A percentile compares a stretch with the other conserved stretches of the same genome.
These are phyloP conservation scores for Argyra leucocephala DNA, from an alignment of 2,888 invertebrate genomes.

Conservation along the genomic window DNA sequence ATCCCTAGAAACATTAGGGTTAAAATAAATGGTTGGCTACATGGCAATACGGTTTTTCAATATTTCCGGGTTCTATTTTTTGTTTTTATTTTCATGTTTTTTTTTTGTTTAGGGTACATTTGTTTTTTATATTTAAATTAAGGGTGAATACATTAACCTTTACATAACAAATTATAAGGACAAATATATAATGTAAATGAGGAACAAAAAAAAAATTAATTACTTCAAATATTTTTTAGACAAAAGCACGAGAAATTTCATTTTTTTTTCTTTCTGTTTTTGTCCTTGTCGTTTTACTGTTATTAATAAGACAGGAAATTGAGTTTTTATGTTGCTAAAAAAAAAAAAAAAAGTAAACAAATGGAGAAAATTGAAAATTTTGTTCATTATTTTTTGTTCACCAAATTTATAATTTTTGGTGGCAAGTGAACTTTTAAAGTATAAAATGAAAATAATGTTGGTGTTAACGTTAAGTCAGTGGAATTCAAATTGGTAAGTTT, in stretches of 20 bases:
- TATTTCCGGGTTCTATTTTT: background rate
- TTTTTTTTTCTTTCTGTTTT: background rate
- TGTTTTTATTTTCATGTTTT: background rate
- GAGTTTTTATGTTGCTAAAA: background rate
- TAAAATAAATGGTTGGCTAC: too few species aligned
- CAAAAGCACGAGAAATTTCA: background rate
- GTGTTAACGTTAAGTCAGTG: too few species aligned
- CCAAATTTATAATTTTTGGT: too few species aligned
- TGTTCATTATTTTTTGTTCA: background rate
- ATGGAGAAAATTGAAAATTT: background rate
- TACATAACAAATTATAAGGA: background rate
- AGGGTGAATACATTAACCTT: background rate
- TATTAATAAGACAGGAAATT: conserved; percentile 1
- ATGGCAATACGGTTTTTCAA: background rate
- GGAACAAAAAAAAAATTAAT: background rate
- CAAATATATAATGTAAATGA: background rate
- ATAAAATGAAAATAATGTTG: too few species aligned
- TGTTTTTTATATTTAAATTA: too few species aligned
- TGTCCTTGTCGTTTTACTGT: background rate
- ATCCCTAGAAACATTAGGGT: too few species aligned
- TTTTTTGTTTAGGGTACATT: background rate
- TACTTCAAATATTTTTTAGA: background rate
- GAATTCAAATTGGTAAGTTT: too few species aligned
- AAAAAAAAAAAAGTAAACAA: background rate
- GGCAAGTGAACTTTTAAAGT: too few species aligned